Conservation (phyloP, 2,888 invertebrate species). For the Gari tellinella region DNA sequence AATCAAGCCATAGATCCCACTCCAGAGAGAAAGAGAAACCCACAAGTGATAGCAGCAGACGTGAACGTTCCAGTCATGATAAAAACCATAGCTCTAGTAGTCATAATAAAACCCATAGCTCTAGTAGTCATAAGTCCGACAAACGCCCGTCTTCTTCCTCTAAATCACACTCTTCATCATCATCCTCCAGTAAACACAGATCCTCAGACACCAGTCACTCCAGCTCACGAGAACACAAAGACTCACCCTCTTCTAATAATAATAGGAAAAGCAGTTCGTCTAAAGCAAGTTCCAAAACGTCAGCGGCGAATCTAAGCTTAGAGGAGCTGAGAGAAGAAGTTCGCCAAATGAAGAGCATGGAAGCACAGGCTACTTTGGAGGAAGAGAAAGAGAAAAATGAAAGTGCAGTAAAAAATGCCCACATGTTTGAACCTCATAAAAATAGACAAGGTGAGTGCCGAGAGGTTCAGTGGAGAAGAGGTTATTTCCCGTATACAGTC, state of each 20-base stretch:
- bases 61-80: too few relatives aligned
- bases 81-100: too few relatives aligned
- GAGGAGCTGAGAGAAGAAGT: slow-evolving; percentile 48
- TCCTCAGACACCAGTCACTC: neutral
- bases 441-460: slow-evolving; percentile 41
- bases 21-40: neutral
- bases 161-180: too few relatives aligned
- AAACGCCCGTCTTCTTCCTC: too few relatives aligned
- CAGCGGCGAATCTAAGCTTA: slow-evolving; percentile 35
- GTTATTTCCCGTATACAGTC: too few relatives aligned
- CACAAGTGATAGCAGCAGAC: neutral
- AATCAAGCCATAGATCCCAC: too few relatives aligned
- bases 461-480: too few relatives aligned
- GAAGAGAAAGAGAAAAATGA: slow-evolving; percentile 1
- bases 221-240: too few relatives aligned
- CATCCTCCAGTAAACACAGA: slow-evolving; percentile 8
- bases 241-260: neutral
- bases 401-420: neutral
- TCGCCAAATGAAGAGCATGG: slow-evolving; percentile 40
- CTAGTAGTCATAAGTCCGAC: too few relatives aligned
- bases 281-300: slow-evolving; percentile 12
- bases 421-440: slow-evolving; percentile 18
- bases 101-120: too few relatives aligned
- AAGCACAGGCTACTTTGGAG: slow-evolving; percentile 10
- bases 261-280: neutral